These are phyloP conservation scores for Lasioglossum morio DNA, from an alignment of 2,888 invertebrate species.

Conservation along the genomic window DNA sequence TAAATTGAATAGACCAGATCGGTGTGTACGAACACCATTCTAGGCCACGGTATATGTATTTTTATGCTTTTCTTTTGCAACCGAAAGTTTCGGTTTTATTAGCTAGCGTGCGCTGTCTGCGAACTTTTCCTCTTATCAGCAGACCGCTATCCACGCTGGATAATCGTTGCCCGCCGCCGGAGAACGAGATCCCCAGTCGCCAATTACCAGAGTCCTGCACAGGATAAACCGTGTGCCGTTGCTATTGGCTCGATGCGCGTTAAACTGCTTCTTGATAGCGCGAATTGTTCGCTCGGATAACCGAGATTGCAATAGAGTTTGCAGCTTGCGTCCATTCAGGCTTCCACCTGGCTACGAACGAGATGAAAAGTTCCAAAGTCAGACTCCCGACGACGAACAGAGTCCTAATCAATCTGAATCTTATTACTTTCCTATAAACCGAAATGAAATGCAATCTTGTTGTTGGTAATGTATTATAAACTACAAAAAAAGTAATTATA, in stretches of 20 bases:
- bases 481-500: no score
- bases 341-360: neutral
- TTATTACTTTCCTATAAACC: no score
- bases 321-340: neutral
- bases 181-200: neutral
- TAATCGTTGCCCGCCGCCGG: neutral
- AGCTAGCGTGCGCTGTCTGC: neutral
- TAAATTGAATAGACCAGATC: neutral
- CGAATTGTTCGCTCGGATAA: neutral
- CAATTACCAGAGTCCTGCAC: conserved; percentile 1
- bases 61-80: neutral
- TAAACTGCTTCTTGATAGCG: neutral
- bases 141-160: neutral
- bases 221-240: neutral
- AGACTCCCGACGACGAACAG: no score
- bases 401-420: no score
- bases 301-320: neutral
- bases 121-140: neutral
- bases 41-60: neutral
- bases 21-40: neutral
- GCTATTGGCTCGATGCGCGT: neutral
- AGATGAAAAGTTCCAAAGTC: neutral
- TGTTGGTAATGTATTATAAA: no score
- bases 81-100: neutral
- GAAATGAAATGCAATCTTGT: no score